Evolutionary conservation across 2,113 vertebrate species (phyloP), one percentile per base, ranked within the genome.

Genomic region (Tyto alba): DNA sequence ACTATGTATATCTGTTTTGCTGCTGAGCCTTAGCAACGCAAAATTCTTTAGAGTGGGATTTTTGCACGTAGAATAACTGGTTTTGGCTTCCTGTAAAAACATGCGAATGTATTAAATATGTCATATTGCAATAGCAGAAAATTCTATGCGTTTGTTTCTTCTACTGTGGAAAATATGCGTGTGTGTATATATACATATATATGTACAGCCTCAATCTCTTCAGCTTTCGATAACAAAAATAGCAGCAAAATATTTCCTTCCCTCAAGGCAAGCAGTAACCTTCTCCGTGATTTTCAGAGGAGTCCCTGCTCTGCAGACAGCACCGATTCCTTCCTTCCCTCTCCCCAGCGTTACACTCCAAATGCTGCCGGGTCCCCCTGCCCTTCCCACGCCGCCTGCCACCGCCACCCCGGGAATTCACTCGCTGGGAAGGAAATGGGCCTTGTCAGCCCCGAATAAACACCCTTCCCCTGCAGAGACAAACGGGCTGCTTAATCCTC

Each of bases 261-360:
- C 90, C 94, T 87, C 53, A 32, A 92, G 86, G 76, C 88, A n/a
- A 85, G 73, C 88, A 50, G 11, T 90, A 94, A 94, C 80, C 88
- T 93, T 95, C 79, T 53, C 9, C 0, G 15, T 60, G 69, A 13
- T 92, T 88, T 87, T 74, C 88, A 48, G 73, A 82, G 69, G 20
- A 83, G 40, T 22, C 79, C 47, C 48, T 82, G 57, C 73, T 72
- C 80, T 85, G 89, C 86, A 72, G 41, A 9, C 36, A 59, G 74
- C 69, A 16, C 73, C 1, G 7, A 60, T 72, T 87, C 21, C 74
- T 85, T 60, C 74, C 71, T 64, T 56, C 48, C 20, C 27, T 41
- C n/a, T 72, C 72, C 79, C 50, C 47, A n/a, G 57, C 1, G 3
- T 30, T 77, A 12, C 3, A 1, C 52, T 71, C 52, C 30, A 13